Conservation (phyloP, 2,113 vertebrate species). For the Cichladusa arquata region DNA sequence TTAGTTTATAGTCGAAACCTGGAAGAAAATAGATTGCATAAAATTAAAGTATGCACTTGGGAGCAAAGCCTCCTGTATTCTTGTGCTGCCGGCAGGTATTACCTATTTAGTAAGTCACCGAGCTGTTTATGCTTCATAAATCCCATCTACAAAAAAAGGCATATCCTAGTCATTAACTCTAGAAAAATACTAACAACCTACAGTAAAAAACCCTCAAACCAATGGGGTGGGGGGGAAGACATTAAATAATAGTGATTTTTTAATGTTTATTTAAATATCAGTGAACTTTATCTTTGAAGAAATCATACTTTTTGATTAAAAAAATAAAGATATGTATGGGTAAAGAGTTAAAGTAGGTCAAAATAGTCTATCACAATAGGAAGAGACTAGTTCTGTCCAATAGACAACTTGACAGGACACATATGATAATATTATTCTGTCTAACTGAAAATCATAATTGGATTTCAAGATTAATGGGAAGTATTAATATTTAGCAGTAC, state of each 20-base stretch:
- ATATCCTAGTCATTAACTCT: neutral
- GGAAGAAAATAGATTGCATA: neutral
- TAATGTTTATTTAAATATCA: neutral
- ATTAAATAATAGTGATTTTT: neutral
- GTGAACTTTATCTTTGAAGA: neutral
- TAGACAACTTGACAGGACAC: neutral
- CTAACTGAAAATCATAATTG: neutral
- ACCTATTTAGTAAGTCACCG: neutral
- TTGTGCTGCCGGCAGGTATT: neutral
- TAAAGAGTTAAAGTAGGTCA: neutral
- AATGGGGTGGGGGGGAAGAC: neutral
- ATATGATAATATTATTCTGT: slow-evolving; percentile 2
- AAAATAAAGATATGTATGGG: fast-evolving
- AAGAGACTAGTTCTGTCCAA: neutral
- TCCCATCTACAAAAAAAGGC: neutral
- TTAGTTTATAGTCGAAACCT: neutral
- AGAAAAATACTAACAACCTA: neutral
- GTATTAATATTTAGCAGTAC: neutral
- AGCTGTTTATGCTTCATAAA: neutral
- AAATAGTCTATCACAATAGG: neutral
- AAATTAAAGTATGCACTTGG: neutral
- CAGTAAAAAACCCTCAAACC: neutral
- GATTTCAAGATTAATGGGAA: slow-evolving; percentile 8
- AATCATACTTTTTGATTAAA: neutral
- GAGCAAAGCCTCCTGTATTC: neutral